Evolutionary conservation across 2,888 invertebrate species (phyloP).

Genomic region (Parthenolecanium corni): DNA sequence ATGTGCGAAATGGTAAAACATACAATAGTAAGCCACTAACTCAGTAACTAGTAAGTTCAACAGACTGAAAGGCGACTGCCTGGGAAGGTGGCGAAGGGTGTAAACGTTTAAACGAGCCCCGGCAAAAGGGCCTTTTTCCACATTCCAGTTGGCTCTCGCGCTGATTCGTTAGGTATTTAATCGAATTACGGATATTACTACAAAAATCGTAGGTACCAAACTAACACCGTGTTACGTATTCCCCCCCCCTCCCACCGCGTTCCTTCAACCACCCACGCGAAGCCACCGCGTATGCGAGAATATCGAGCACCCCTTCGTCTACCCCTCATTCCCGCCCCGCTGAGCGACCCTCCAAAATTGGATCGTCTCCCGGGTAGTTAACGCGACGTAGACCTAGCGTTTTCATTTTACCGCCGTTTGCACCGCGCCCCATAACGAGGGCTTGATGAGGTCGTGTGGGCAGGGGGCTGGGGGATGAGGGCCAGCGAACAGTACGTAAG

Average conservation of each 20-base stretch:
- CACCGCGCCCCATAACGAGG: too few relatives aligned
- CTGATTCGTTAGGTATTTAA: conserved; percentile 25
- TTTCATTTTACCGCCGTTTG: too few relatives aligned
- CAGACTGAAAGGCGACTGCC: neutral
- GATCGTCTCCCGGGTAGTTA: conserved; percentile 3
- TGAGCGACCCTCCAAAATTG: conserved; percentile 13
- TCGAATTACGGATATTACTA: conserved; percentile 23
- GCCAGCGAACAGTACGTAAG: too few relatives aligned
- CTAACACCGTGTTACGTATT: neutral
- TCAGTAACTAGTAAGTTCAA: too few relatives aligned
- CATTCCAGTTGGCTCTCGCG: conserved; percentile 21
- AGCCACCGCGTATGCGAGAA: too few relatives aligned
- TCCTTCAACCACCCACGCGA: too few relatives aligned
- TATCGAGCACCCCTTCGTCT: too few relatives aligned
- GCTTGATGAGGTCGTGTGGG: too few relatives aligned
- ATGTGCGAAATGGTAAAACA: neutral
- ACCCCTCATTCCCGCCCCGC: neutral
- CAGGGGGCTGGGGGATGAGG: too few relatives aligned
- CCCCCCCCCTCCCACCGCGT: neutral
- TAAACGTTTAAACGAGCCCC: neutral
- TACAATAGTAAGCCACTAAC: too few relatives aligned
- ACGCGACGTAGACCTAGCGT: neutral
- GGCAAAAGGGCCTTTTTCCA: conserved; percentile 10
- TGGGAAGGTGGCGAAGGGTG: neutral
- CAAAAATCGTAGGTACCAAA: conserved; percentile 20